These are phyloP conservation scores for Pocillopora verrucosa DNA, from an alignment of 64 coral and sea anemone genomes.

Conservation along the genomic window DNA sequence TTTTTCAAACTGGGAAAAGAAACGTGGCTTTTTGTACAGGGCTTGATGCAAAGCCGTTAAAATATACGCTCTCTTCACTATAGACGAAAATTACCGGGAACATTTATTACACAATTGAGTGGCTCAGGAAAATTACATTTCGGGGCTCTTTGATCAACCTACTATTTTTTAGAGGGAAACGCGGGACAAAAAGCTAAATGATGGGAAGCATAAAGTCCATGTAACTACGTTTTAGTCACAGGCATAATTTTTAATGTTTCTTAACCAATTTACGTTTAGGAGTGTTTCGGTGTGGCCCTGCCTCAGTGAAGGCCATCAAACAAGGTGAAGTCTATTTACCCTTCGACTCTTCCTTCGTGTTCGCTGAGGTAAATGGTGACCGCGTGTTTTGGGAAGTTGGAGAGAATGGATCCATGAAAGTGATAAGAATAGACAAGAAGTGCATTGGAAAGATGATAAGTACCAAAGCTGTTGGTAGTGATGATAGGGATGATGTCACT, in stretches of 20 bases:
- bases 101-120: too few relatives aligned
- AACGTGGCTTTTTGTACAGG: too few relatives aligned
- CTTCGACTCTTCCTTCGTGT: conserved; percentile 49
- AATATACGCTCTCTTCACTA: too few relatives aligned
- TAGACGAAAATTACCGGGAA: too few relatives aligned
- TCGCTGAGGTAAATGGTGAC: conserved; percentile 66
- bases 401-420: conserved; percentile 39
- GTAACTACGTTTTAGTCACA: too few relatives aligned
- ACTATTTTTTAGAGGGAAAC: too few relatives aligned
- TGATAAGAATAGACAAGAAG: conserved; percentile 32
- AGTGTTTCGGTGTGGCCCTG: conserved; percentile 53
- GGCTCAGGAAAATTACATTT: too few relatives aligned
- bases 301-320: conserved; percentile 56
- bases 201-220: neutral
- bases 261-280: neutral
- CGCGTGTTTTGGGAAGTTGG: conserved; percentile 53
- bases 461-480: conserved; percentile 58
- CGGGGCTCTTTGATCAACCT: too few relatives aligned
- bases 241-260: neutral
- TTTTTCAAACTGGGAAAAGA: too few relatives aligned
- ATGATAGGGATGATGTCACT: conserved; percentile 49
- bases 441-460: conserved; percentile 63
- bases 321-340: conserved; percentile 61
- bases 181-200: too few relatives aligned
- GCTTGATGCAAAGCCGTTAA: too few relatives aligned